Evolutionary conservation across 2,113 vertebrate species (phyloP), one percentile per base, ranked within the genome.

Genomic region (Sebastes fasciatus): DNA sequence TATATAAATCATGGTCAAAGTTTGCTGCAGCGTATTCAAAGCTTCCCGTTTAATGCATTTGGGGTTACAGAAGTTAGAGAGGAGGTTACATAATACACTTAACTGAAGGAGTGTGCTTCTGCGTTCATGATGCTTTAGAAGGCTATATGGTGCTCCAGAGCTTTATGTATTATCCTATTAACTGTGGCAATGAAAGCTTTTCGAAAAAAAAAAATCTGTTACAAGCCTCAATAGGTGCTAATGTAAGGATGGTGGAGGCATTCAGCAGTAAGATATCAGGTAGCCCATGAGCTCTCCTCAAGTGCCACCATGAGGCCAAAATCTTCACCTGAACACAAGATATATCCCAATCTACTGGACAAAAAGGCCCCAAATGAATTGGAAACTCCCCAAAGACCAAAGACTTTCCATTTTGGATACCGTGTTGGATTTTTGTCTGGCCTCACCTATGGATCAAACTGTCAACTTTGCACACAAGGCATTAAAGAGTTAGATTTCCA

Each of bases 11-110:
- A 70, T 55, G 58, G 71, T 54, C 60, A 77, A 55, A 74, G 58
- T 79, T 64, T 64, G 14, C 52, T 74, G 51, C 61, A 72, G 73
- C 34, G 0, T 46, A 62, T 51, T 81, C 61, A 79, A 68, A 86
- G 75, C 74, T 86, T 68, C 21, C 57, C 16, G 40, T 85, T 79
- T 65, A 86, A 90, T 90, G 79, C 77, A 89, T 79, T 68, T 74
- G 49, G 4, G 72, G 68, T 86, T 74, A 66, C 23, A 55, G 58
- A 78, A 52, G 66, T 74, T 74, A 65, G 21, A 80, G 80, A 83
- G 68, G 61, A 63, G 77, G 77, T 92, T 92, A 85, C 58, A 77
- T 88, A 92, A 93, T n/a, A 79, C 85, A 91, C 90, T 92, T 82
- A 71, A 70, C 83, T 77, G 40, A 80, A 84, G 63, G 72, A 86